Conservation (phyloP, 2,113 vertebrate genomes). For the Glareola pratincola region DNA sequence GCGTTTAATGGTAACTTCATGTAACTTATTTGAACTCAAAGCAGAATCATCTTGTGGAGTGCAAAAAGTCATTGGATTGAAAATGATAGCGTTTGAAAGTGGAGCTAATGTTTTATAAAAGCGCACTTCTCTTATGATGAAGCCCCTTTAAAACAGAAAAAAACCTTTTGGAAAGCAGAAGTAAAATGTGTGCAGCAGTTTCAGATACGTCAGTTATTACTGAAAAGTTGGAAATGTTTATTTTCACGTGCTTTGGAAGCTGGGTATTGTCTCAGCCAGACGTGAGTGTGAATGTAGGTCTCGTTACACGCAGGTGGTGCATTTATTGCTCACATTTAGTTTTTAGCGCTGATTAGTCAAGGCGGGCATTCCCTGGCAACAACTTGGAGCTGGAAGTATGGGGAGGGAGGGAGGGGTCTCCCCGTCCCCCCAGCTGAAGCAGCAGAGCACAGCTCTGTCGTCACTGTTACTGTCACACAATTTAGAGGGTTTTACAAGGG, state of each 20-base stretch:
- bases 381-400: background rate
- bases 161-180: background rate
- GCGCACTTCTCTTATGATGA: background rate
- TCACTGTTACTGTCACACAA: background rate
- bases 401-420: background rate
- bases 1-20: background rate
- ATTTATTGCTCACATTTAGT: background rate
- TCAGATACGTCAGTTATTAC: background rate
- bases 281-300: background rate
- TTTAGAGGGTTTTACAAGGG: background rate
- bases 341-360: background rate
- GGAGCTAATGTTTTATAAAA: background rate
- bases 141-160: background rate
- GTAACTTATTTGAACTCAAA: background rate
- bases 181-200: background rate
- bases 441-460: background rate
- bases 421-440: background rate
- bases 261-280: background rate
- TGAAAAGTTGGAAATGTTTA: background rate
- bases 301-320: background rate
- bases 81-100: background rate
- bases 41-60: background rate
- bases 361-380: background rate
- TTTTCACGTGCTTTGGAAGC: background rate
- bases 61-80: background rate